Percentiles rank a stretch among this genome's conserved stretches.
Evolutionary conservation across 2,797 vertebrate species (phyloP).

Genomic region (Moxostoma hubbsi): DNA sequence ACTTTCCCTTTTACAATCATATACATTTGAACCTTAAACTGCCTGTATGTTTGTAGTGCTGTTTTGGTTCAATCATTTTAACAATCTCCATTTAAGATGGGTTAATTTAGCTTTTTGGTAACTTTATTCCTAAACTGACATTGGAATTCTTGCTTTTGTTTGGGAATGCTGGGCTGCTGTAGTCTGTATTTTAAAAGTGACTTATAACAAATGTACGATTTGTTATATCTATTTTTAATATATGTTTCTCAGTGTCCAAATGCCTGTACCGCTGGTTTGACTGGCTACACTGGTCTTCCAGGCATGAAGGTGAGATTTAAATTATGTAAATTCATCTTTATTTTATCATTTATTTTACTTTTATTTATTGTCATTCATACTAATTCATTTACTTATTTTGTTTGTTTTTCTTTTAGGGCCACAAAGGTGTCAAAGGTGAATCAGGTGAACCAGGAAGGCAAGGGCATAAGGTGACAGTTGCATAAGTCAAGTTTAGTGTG

Average conservation of each 20-base stretch:
- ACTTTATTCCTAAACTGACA: not conserved
- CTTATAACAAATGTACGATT: too few species aligned
- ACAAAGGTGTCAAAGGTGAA: constrained; percentile 93
- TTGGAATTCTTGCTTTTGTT: too few species aligned
- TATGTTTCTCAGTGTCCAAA: constrained; percentile 87
- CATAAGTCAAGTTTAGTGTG: constrained; percentile 1
- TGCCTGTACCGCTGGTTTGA: constrained; percentile 84
- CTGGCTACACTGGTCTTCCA: constrained; percentile 86
- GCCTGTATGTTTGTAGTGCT: too few species aligned
- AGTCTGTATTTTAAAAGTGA: too few species aligned
- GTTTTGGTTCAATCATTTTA: too few species aligned
- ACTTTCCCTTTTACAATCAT: too few species aligned
- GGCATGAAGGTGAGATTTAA: constrained; percentile 88
- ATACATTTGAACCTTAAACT: too few species aligned
- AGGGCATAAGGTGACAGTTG: constrained; percentile 89
- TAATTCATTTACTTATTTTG: constrained; percentile 14
- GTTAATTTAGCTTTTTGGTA: not conserved
- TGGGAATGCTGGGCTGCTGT: too few species aligned
- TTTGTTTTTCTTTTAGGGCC: constrained; percentile 78
- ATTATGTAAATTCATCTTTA: not conserved
- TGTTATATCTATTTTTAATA: too few species aligned
- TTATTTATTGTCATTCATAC: not conserved
- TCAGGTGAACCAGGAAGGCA: constrained; percentile 96
- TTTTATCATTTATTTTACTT: too few species aligned
- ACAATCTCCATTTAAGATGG: too few species aligned